phyloP scores from a whole-genome alignment of 2,888 invertebrate genomes.

The Panopea generosa region DNA sequence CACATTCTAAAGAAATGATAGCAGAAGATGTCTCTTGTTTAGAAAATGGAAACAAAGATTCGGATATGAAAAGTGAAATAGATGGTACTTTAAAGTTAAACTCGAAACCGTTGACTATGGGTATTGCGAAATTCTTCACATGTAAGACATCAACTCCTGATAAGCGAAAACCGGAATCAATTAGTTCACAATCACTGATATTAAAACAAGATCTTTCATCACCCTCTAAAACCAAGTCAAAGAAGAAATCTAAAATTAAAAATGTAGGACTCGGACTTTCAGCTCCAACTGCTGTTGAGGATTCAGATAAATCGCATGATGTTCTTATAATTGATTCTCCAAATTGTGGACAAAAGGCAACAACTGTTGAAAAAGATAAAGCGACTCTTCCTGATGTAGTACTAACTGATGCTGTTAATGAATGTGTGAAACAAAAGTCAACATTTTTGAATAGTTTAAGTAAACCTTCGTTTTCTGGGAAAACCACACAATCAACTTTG shows the following conservation, averaged over 20 bases:
- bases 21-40: not conserved
- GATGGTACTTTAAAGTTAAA: constrained; percentile 4
- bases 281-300: not conserved
- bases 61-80: not conserved
- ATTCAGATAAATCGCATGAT: no score
- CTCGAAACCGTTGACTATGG: not conserved
- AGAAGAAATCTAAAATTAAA: not conserved
- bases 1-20: no score
- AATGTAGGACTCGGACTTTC: not conserved
- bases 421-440: constrained; percentile 16
- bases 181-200: no score
- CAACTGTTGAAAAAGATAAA: not conserved
- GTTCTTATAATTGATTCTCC: no score
- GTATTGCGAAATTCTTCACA: constrained; percentile 33
- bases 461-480: constrained; percentile 23
- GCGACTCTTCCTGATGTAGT: not conserved
- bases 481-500: constrained; percentile 65
- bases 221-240: not conserved
- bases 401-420: constrained; percentile 9
- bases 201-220: constrained; percentile 15
- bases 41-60: not conserved
- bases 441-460: constrained; percentile 8
- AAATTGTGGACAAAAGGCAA: not conserved
- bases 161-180: constrained; percentile 36
- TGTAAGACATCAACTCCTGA: constrained; percentile 57